Conservation (phyloP, 2,888 invertebrate genomes). For the Parnassius mnemosyne region DNA sequence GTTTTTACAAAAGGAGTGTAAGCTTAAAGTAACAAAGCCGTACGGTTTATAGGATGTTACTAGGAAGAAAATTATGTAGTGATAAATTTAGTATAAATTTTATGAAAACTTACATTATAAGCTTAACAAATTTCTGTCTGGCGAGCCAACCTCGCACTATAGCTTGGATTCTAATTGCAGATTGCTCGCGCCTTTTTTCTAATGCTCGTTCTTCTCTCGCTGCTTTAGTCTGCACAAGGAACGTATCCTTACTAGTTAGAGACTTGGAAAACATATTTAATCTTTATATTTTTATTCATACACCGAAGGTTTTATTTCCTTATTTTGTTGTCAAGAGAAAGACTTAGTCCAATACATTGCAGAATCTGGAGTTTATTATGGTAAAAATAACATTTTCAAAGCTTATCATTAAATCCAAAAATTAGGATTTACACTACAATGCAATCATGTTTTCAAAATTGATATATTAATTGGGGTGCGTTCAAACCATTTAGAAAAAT, state of each 20-base stretch:
- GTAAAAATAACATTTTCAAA: slow-evolving; percentile 29
- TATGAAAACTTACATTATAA: slow-evolving; percentile 83
- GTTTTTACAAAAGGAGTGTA: too few species aligned
- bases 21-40: too few species aligned
- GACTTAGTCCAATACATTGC: slow-evolving; percentile 36
- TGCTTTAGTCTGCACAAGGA: slow-evolving; percentile 94
- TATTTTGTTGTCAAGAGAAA: slow-evolving; percentile 52
- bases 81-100: not conserved
- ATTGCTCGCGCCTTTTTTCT: slow-evolving; percentile 89
- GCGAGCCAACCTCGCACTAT: slow-evolving; percentile 87
- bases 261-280: slow-evolving; percentile 66
- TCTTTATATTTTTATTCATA: slow-evolving; percentile 35
- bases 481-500: slow-evolving; percentile 1
- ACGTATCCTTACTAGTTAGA: slow-evolving; percentile 85
- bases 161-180: slow-evolving; percentile 88
- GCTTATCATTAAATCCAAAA: slow-evolving; percentile 10
- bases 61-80: too few species aligned
- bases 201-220: slow-evolving; percentile 93
- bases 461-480: slow-evolving; percentile 13
- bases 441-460: slow-evolving; percentile 15
- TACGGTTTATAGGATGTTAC: too few species aligned
- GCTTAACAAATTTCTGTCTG: slow-evolving; percentile 80
- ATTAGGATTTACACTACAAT: slow-evolving; percentile 6
- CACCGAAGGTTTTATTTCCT: slow-evolving; percentile 57
- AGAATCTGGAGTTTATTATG: slow-evolving; percentile 26